Base-by-base conservation (phyloP, 2,113 vertebrate genomes). In the Burhinus oedicnemus region DNA sequence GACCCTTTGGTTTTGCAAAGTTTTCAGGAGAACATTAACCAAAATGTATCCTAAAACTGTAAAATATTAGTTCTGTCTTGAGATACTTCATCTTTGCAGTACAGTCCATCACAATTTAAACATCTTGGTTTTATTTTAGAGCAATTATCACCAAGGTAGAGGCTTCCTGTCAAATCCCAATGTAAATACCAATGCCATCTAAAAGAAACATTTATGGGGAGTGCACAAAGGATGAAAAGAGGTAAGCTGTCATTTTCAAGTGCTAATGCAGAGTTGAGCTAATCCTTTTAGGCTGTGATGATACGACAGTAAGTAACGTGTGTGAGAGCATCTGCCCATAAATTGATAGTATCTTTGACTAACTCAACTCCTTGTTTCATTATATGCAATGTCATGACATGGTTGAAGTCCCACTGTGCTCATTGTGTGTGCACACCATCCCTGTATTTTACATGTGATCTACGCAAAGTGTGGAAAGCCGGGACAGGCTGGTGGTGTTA, bases 191-290 rank as follows among this genome's bases (percentile, higher is more conserved):
- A 62, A 20, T 60, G 45, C 36, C 18, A 77, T 47, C 58, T 94
- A 74, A 91, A 94, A 93, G 58, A 93, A 71, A 83, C 14, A 34
- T 55, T 87, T 93, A 54, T 49, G 27, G 12, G 21, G 27, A 83
- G 12, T 51, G 29, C 49, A 76, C 15, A 42, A 62, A 77, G n/a
- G 62, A 44, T 85, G 44, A 70, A 89, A 97, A 83, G 32, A 90
- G 80, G 47, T 66, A 93, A 94, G 26, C 19, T 72, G 44, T 87
- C 23, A 64, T 89, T 96, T 93, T 92, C 60, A 93, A 83, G 34
- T 40, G 42, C 42, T 92, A 76, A 55, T 60, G 54, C 29, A 86
- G 64, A 65, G 40, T 34, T 89, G 38, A 92, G 42, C 49, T 79
- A 88, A 77, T 45, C 20, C 26, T 68, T 88, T 66, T 42, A 55